Percentiles rank a stretch among this genome's conserved stretches.
These are phyloP conservation scores for Candoia aspera DNA, from an alignment of 2,113 vertebrate species.

Conservation along the genomic window DNA sequence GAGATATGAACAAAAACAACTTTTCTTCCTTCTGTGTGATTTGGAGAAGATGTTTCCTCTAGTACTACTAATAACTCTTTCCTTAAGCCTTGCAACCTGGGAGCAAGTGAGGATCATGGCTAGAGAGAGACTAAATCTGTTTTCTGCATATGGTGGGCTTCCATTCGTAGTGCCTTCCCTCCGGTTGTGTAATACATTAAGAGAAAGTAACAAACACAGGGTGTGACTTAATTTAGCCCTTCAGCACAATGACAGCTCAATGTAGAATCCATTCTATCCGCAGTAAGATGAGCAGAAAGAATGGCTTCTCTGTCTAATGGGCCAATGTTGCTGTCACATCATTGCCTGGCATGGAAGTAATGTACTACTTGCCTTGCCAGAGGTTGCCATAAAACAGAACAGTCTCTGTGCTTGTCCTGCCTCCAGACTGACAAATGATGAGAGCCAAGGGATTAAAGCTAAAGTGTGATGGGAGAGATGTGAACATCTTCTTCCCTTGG, in stretches of 20 bases:
- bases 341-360: not conserved
- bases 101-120: not conserved
- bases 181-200: not conserved
- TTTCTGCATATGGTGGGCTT: not conserved
- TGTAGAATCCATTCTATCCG: not conserved
- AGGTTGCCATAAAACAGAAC: not conserved
- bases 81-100: not conserved
- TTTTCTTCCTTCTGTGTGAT: not conserved
- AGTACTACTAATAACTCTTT: not conserved
- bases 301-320: not conserved
- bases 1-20: not conserved
- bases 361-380: not conserved
- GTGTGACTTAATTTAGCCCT: not conserved
- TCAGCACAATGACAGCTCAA: not conserved
- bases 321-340: not conserved
- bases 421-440: slow-evolving; percentile 13
- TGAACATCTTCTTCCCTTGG: slow-evolving; percentile 4
- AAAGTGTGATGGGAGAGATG: not conserved
- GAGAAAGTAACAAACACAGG: not conserved
- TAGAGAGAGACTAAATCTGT: not conserved
- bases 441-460: not conserved
- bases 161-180: not conserved
- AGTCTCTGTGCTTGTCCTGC: not conserved
- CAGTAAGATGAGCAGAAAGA: not conserved
- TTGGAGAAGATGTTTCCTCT: not conserved